Conservation (phyloP, 2,888 invertebrate species). For the Branchipolynoe longqiensis region DNA sequence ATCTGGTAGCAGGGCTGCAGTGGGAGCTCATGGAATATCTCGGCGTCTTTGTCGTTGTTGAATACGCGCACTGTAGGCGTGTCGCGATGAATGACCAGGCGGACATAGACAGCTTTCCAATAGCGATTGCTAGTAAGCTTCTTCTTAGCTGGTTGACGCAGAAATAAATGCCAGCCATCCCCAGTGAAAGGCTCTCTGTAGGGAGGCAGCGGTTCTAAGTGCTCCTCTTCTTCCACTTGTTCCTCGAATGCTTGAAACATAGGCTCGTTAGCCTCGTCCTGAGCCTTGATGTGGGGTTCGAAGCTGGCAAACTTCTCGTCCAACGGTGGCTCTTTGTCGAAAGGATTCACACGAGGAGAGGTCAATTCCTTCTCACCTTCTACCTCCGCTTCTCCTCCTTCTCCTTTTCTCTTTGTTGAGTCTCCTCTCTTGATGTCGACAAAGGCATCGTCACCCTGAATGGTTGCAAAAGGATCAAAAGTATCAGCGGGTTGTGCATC, state of each 20-base stretch:
- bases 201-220: constrained; percentile 92
- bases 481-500: constrained; percentile 59
- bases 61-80: constrained; percentile 89
- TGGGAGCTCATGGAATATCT: constrained; percentile 94
- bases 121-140: constrained; percentile 84
- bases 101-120: constrained; percentile 98
- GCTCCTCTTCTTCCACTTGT: constrained; percentile 60
- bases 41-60: constrained; percentile 91
- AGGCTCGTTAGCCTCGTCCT: constrained; percentile 68
- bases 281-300: constrained; percentile 68
- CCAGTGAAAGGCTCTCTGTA: constrained; percentile 91
- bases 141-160: constrained; percentile 87
- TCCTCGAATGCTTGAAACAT: constrained; percentile 44
- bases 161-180: constrained; percentile 97
- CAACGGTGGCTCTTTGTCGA: constrained; percentile 80
- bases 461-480: constrained; percentile 73
- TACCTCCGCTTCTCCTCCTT: constrained; percentile 53
- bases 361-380: constrained; percentile 65
- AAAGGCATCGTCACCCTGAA: constrained; percentile 66
- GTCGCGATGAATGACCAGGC: constrained; percentile 89
- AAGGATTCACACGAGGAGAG: constrained; percentile 80
- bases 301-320: constrained; percentile 80
- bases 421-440: constrained; percentile 58
- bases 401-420: constrained; percentile 43
- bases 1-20: constrained; percentile 94